Percentiles rank a stretch among this genome's conserved stretches.
phyloP scores from a whole-genome alignment of 2,113 vertebrate genomes.

The Heterotis niloticus region DNA sequence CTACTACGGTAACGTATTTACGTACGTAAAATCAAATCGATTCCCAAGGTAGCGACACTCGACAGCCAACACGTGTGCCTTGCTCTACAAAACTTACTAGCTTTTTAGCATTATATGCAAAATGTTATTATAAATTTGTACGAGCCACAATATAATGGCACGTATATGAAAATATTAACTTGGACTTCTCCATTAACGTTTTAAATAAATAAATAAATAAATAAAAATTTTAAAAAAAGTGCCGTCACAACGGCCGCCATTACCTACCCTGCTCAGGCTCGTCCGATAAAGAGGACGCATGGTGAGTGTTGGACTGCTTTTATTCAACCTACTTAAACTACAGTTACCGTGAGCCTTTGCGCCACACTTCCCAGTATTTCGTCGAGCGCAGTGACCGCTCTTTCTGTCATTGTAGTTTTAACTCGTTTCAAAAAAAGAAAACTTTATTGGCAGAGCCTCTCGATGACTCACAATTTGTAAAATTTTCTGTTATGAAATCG shows the following conservation, averaged over 20 bases:
- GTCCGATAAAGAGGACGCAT: constrained; percentile 57
- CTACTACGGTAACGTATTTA: no score
- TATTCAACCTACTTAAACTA: constrained; percentile 46
- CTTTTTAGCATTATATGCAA: background rate
- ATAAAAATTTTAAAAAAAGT: background rate
- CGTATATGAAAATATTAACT: background rate
- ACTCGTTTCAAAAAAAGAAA: no score
- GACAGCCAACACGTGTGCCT: background rate
- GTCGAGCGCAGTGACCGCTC: background rate
- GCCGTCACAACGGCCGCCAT: accelerated
- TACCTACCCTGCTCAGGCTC: constrained; percentile 58
- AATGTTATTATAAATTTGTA: background rate
- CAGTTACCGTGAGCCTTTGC: constrained; percentile 52
- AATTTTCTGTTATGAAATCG: no score
- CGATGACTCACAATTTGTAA: no score
- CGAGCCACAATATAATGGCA: background rate
- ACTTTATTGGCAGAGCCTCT: no score
- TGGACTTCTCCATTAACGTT: background rate
- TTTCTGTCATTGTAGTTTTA: no score
- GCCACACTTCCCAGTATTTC: background rate
- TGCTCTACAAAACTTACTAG: background rate
- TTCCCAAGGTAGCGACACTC: no score
- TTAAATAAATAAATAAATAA: background rate
- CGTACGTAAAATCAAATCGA: no score
- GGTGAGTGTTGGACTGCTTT: background rate